phyloP scores from a whole-genome alignment of 2,797 vertebrate genomes.

The Lophius americanus region DNA sequence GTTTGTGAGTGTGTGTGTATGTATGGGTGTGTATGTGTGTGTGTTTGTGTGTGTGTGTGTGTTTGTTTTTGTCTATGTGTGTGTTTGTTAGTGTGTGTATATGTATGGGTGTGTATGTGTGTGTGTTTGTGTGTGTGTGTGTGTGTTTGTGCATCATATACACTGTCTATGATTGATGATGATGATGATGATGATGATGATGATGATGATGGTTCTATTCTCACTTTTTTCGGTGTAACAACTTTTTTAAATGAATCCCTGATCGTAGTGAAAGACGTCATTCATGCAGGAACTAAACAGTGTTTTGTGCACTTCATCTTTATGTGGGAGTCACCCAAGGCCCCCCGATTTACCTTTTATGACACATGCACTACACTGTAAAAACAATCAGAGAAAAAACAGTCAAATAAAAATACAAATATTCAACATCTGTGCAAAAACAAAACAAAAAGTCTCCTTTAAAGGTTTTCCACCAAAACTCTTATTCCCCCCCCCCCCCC shows the following conservation, averaged over 20 bases:
- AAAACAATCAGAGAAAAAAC: no score
- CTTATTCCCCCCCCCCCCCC: no score
- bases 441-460: no score
- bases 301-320: constrained; percentile 46
- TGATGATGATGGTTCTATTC: no score
- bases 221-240: constrained; percentile 25
- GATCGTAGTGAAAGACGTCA: constrained; percentile 28
- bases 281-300: constrained; percentile 11
- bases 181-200: no score
- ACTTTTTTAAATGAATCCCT: constrained; percentile 12
- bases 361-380: constrained; percentile 46
- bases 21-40: neutral
- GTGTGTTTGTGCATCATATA: neutral
- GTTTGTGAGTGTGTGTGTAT: no score
- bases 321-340: constrained; percentile 45
- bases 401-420: no score
- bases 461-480: no score
- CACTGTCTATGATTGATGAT: no score
- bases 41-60: constrained; percentile 13
- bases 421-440: no score
- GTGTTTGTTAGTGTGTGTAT: neutral
- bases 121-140: no score
- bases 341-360: constrained; percentile 66
- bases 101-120: neutral
- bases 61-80: neutral